Percentiles rank a stretch among this genome's conserved stretches.
These are phyloP conservation scores for Atlantisia rogersi DNA, from an alignment of 2,113 vertebrate species.

Conservation along the genomic window DNA sequence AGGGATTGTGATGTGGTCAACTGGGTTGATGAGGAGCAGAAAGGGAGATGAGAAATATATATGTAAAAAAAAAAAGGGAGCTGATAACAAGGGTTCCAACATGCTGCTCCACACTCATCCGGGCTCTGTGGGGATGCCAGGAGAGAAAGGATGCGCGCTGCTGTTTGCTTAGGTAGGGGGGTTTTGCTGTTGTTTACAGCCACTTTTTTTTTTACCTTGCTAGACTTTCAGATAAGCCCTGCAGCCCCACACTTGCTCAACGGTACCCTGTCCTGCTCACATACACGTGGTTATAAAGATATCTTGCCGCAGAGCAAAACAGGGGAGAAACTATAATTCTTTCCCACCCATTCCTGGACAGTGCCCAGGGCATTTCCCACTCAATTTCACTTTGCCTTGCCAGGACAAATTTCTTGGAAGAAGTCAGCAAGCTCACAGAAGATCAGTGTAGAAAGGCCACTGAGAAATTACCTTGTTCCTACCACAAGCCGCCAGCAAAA, in stretches of 20 bases:
- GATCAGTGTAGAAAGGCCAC: neutral
- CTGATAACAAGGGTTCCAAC: neutral
- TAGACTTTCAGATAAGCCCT: neutral
- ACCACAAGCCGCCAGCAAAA: neutral
- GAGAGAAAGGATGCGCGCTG: neutral
- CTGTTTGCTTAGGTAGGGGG: neutral
- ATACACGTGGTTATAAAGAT: neutral
- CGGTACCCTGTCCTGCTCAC: neutral
- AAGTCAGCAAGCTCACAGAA: neutral
- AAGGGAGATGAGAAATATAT: neutral
- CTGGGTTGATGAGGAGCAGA: neutral
- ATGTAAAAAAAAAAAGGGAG: neutral
- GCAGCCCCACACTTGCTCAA: neutral
- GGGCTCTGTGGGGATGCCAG: neutral
- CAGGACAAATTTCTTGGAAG: neutral
- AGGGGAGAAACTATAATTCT: neutral
- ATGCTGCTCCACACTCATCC: accelerated
- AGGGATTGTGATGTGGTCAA: neutral
- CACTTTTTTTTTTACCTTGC: neutral
- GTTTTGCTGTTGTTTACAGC: neutral
- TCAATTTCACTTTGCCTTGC: neutral
- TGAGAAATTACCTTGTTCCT: neutral
- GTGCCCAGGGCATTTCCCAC: neutral
- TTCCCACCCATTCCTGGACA: accelerated
- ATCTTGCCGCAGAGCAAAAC: neutral